Percentiles rank a stretch among this genome's conserved stretches.
phyloP scores from a whole-genome alignment of 1,140 invertebrate genomes.

The Calliphora vicina region DNA sequence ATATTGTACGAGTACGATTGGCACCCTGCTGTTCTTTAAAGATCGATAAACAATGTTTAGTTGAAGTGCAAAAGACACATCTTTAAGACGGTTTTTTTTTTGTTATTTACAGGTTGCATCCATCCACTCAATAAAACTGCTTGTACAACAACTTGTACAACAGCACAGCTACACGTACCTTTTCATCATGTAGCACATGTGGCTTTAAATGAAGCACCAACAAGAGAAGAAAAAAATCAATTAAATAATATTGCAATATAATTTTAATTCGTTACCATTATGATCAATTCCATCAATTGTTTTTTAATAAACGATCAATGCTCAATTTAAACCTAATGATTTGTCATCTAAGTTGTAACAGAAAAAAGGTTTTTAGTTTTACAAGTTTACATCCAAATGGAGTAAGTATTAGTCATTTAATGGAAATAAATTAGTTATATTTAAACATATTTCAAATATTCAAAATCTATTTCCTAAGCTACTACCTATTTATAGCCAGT shows the following conservation, averaged over 20 bases:
- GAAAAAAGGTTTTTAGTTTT: background rate
- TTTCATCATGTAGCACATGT: background rate
- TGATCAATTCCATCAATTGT: background rate
- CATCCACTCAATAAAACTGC: background rate
- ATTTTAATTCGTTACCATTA: background rate
- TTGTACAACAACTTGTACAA: background rate
- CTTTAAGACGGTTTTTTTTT: background rate
- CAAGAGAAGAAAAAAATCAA: constrained; percentile 18
- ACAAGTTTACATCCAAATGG: background rate
- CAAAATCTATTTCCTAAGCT: background rate
- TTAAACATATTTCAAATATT: background rate
- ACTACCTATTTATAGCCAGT: background rate
- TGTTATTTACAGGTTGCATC: background rate
- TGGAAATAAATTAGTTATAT: background rate
- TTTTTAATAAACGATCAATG: background rate
- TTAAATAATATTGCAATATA: constrained; percentile 8
- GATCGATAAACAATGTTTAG: constrained; percentile 43
- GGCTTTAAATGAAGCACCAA: background rate
- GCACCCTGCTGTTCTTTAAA: constrained; percentile 40
- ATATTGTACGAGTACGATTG: constrained; percentile 9
- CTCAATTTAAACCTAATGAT: background rate
- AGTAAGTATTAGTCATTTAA: background rate
- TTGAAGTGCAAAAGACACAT: constrained; percentile 21
- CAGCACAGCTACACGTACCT: background rate
- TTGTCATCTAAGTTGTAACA: background rate